Conservation (phyloP, 2,113 vertebrate genomes). For the Chloroceryle aenea region DNA sequence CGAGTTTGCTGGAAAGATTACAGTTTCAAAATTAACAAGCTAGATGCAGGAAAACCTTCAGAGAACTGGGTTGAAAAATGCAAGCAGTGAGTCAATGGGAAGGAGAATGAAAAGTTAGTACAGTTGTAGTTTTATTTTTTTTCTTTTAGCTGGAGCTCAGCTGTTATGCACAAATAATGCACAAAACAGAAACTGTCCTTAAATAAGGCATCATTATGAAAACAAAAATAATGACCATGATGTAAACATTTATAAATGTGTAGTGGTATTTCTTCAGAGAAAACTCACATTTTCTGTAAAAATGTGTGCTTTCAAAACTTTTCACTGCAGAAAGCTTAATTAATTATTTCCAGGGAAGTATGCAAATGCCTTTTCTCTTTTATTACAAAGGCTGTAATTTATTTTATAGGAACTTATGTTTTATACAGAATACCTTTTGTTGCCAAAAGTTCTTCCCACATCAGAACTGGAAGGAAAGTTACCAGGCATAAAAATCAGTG, state of each 20-base stretch:
- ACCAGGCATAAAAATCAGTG: not conserved
- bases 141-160: not conserved
- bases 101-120: not conserved
- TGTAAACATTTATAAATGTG: not conserved
- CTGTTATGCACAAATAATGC: not conserved
- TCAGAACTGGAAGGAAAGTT: not conserved
- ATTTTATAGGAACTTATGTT: conserved; percentile 6
- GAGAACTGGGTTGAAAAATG: not conserved
- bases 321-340: conserved; percentile 2
- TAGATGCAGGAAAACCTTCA: not conserved
- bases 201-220: not conserved
- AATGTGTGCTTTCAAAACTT: not conserved
- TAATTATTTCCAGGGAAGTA: conserved; percentile 34
- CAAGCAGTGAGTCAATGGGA: not conserved
- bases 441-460: not conserved
- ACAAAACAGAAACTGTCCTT: not conserved
- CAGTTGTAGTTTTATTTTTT: not conserved
- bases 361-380: not conserved
- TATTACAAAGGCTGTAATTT: not conserved
- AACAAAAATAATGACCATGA: not conserved
- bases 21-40: not conserved
- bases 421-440: not conserved
- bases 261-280: not conserved
- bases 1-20: not conserved
- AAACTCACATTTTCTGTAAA: not conserved